Evolutionary conservation across 2,888 invertebrate genomes (phyloP), one percentile per base, ranked within the genome.

Genomic region (Cryptus viduatorius): DNA sequence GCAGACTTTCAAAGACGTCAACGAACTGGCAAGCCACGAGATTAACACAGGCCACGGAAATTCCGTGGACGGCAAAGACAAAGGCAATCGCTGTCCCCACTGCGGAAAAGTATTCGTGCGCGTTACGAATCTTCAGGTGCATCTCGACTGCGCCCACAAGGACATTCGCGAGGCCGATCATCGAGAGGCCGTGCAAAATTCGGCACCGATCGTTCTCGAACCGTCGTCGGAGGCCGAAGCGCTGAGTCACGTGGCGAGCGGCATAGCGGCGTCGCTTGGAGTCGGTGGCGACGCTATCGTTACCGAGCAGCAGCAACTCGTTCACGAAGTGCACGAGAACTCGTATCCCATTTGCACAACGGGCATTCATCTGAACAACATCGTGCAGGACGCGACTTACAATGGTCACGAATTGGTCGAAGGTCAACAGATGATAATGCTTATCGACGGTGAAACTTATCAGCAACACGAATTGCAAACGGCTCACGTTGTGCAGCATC

Each of bases 21-120:
- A 87, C 0, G 92, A 93, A 12, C 81, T 93, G 3, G 90, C 91
- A 0, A 90, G 88, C 42, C 93, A 93, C 67, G 92, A 93, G 72
- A 91, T 92, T 50, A 91, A 89, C 16, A 89, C 90, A 0, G 92
- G 92, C 0, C 93, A 93, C 50, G 90, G 89, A 24, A 87, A 84
- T 46, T 44, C 85, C 16, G 61, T 87, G 0, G 90, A 91, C 16
- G 84, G 86, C 0, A 92, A 90, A 56, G 90, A 93, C 0, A 92
- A 91, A 65, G 93, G 93, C 24, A 95, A 94, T 87, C 94, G 95
- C 84, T 96, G 98, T 93, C 95, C 96, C 71, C 97, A 97, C 90
- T 98, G 98, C 91, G 95, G 95, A 79, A 97, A 96, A 91, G 94
- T 95, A 81, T 97, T 97, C 92, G 95, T 96, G 37, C 95, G 97